Percentiles rank a stretch among this genome's conserved stretches.
These are phyloP conservation scores for Hoplodrina ambigua DNA, from an alignment of 2,888 invertebrate genomes.

Conservation along the genomic window DNA sequence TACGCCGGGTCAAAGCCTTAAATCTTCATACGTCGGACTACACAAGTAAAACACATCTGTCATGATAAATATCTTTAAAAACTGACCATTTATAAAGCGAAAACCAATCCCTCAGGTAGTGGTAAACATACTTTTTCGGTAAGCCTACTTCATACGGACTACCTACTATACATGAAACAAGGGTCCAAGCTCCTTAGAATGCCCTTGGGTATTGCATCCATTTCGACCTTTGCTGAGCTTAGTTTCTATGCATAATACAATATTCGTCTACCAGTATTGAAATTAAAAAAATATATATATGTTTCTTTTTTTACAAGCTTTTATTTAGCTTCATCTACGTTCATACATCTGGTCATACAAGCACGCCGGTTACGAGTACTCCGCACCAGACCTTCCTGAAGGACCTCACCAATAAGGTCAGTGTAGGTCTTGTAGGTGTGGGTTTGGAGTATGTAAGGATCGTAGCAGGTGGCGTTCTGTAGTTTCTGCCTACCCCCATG, in stretches of 20 bases:
- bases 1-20: background rate
- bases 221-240: conserved; percentile 6
- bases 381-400: too few species aligned
- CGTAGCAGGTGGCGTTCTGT: too few species aligned
- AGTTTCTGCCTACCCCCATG: too few species aligned
- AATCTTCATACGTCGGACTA: background rate
- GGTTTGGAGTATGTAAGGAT: too few species aligned
- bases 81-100: conserved; percentile 33
- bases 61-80: conserved; percentile 28
- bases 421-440: too few species aligned
- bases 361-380: too few species aligned
- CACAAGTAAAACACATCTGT: conserved; percentile 16
- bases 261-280: background rate
- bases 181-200: conserved; percentile 35
- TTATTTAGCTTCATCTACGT: too few species aligned
- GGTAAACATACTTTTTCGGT: conserved; percentile 23
- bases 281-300: too few species aligned
- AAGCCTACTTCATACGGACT: conserved; percentile 21
- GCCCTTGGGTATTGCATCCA: conserved; percentile 42
- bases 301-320: too few species aligned
- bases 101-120: conserved; percentile 34
- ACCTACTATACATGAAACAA: conserved; percentile 8
- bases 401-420: too few species aligned
- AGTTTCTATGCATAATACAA: background rate
- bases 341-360: too few species aligned